Evolutionary conservation across 2,888 invertebrate species (phyloP).

Genomic region (Alloplasta piceator): DNA sequence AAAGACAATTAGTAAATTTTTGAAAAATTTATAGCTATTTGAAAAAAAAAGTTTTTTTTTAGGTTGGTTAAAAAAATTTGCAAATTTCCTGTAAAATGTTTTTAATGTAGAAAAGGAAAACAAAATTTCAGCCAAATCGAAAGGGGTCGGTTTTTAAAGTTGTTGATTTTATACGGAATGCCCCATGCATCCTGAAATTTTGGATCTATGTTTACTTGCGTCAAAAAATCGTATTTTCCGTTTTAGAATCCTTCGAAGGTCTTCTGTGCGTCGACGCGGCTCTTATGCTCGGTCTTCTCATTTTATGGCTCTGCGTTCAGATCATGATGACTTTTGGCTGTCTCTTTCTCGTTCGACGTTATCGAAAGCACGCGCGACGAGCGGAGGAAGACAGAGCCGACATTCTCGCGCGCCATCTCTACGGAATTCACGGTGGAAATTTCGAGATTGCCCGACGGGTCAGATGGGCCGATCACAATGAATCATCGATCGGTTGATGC

Average conservation of each 20-base stretch:
- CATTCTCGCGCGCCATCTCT: conserved; percentile 78
- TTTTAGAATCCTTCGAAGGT: conserved; percentile 75
- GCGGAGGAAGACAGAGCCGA: conserved; percentile 80
- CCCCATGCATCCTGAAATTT: too few species aligned
- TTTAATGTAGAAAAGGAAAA: too few species aligned
- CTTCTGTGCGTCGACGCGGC: conserved; percentile 87
- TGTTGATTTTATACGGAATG: too few species aligned
- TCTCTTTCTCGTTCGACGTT: conserved; percentile 85
- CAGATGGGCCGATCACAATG: conserved; percentile 79
- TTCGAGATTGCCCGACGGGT: conserved; percentile 79
- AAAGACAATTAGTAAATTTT: too few species aligned
- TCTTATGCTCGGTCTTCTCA: conserved; percentile 87
- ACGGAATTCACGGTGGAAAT: conserved; percentile 80
- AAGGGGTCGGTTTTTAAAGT: too few species aligned
- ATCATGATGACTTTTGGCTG: conserved; percentile 85
- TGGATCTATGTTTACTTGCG: conserved; percentile 13
- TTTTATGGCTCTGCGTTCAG: conserved; percentile 87
- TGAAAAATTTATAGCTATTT: too few species aligned
- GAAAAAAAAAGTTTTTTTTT: too few species aligned
- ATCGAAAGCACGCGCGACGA: conserved; percentile 78
- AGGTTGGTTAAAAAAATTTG: too few species aligned
- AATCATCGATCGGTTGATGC: conserved; percentile 71
- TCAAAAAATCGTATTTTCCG: conserved; percentile 29
- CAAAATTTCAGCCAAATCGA: too few species aligned
- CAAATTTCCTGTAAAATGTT: too few species aligned